Percentiles rank a stretch among this genome's conserved stretches.
These are phyloP conservation scores for Chascanopsetta lugubris DNA, from an alignment of 2,113 vertebrate species.

Conservation along the genomic window DNA sequence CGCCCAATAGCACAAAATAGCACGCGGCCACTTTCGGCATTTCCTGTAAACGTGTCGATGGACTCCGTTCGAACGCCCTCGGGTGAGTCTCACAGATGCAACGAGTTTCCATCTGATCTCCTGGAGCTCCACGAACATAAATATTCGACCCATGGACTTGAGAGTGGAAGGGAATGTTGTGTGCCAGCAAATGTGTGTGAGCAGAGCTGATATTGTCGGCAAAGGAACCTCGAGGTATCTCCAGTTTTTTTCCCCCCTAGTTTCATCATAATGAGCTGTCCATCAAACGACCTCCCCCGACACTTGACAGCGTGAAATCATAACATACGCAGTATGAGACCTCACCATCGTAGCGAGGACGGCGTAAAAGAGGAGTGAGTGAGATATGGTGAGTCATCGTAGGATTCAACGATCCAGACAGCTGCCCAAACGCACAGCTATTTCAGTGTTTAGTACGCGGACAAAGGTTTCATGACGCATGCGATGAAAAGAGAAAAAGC, in stretches of 20 bases:
- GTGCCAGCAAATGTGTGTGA: too few relatives aligned
- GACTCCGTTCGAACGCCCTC: background rate
- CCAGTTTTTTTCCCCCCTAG: background rate
- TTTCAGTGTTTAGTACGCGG: too few relatives aligned
- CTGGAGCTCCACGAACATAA: background rate
- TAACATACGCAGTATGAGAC: background rate
- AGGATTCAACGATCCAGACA: background rate
- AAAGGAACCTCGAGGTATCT: conserved; percentile 13
- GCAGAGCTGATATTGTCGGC: too few relatives aligned
- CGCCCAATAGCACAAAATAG: background rate
- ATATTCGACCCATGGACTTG: background rate
- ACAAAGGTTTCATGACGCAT: too few relatives aligned
- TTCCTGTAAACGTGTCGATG: background rate
- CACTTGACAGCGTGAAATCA: conserved; percentile 7
- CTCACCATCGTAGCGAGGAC: background rate
- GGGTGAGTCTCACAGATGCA: background rate
- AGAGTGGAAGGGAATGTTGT: background rate
- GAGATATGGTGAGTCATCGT: conserved; percentile 9
- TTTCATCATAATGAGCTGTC: too few relatives aligned
- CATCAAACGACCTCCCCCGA: background rate
- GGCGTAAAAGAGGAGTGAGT: conserved; percentile 6
- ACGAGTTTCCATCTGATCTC: conserved; percentile 8
- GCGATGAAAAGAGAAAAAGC: too few relatives aligned
- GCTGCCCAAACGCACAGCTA: background rate
- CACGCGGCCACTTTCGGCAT: background rate